Evolutionary conservation across 2,113 vertebrate genomes (phyloP).

Genomic region (Dicerorhinus sumatrensis): DNA sequence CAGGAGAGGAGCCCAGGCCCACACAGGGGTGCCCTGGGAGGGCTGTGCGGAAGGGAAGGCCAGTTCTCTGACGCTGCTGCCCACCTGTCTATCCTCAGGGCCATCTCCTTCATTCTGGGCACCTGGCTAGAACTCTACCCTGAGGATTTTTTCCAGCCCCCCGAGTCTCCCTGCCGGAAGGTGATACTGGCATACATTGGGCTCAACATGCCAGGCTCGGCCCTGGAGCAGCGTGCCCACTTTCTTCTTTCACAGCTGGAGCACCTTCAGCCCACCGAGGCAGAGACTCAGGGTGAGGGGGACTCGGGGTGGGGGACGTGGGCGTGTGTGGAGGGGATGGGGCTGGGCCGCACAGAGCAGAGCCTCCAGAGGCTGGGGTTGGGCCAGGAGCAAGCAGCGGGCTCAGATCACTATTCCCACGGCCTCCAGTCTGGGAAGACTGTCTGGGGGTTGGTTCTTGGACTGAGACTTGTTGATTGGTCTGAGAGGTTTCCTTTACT

Average conservation of each 20-base stretch:
- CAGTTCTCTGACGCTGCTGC: no score
- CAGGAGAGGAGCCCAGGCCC: no score
- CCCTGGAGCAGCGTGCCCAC: conserved; percentile 92
- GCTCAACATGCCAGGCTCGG: conserved; percentile 90
- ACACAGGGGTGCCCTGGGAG: no score
- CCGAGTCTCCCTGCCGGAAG: conserved; percentile 90
- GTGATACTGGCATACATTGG: conserved; percentile 93
- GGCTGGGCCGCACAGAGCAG: not conserved
- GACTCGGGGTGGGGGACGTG: fast-evolving
- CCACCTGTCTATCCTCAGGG: conserved; percentile 81
- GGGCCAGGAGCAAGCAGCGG: not conserved
- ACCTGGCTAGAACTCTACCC: conserved; percentile 96
- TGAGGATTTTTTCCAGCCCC: conserved; percentile 93
- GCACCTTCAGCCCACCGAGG: conserved; percentile 89
- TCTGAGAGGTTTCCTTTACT: not conserved
- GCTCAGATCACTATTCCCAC: not conserved
- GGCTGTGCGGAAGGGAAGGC: no score
- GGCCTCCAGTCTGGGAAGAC: not conserved
- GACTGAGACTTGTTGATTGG: no score
- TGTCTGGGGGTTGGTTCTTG: not conserved
- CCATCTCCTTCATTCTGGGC: conserved; percentile 93
- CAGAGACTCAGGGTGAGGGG: conserved; percentile 87
- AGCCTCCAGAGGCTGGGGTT: not conserved
- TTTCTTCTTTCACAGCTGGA: conserved; percentile 92
- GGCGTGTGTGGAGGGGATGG: no score